phyloP scores from a whole-genome alignment of 2,113 vertebrate genomes.

The Chlorodrepanis virens region DNA sequence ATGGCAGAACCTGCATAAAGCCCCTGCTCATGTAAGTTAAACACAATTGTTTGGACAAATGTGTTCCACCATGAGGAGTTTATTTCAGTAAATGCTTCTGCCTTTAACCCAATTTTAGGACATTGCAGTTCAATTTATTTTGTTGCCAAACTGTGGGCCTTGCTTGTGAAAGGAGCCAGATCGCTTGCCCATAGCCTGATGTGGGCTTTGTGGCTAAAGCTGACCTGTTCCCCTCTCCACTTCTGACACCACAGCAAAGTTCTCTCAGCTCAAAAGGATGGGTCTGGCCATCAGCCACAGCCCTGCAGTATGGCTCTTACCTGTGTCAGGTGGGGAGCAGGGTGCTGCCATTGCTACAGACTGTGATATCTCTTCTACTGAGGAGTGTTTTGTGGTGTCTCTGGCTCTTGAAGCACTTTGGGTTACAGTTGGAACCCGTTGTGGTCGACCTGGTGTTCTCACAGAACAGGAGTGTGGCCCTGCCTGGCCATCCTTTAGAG shows the following conservation, averaged over 20 bases:
- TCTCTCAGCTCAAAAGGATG: not conserved
- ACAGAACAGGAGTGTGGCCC: not conserved
- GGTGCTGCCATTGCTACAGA: not conserved
- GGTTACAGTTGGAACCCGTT: not conserved
- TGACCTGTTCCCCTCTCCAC: not conserved
- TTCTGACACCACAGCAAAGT: not conserved
- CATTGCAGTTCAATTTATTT: not conserved
- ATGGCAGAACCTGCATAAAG: not conserved
- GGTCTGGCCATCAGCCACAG: not conserved
- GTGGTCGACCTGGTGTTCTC: not conserved
- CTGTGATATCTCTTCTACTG: not conserved
- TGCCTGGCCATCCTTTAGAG: slow-evolving; percentile 6
- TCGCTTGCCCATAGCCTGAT: not conserved
- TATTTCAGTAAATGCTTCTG: not conserved
- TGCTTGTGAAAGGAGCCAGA: not conserved
- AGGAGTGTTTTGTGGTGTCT: not conserved
- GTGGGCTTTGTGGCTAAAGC: not conserved
- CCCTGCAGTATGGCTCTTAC: not conserved
- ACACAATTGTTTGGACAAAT: not conserved
- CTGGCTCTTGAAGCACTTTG: not conserved
- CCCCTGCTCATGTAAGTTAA: not conserved
- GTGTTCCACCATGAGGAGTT: not conserved
- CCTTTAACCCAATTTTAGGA: not conserved
- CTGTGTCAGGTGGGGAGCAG: not conserved
- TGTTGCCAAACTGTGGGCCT: not conserved